These are phyloP conservation scores for Zaprionus ornatus DNA, from an alignment of 1,140 invertebrate species.

Conservation along the genomic window DNA sequence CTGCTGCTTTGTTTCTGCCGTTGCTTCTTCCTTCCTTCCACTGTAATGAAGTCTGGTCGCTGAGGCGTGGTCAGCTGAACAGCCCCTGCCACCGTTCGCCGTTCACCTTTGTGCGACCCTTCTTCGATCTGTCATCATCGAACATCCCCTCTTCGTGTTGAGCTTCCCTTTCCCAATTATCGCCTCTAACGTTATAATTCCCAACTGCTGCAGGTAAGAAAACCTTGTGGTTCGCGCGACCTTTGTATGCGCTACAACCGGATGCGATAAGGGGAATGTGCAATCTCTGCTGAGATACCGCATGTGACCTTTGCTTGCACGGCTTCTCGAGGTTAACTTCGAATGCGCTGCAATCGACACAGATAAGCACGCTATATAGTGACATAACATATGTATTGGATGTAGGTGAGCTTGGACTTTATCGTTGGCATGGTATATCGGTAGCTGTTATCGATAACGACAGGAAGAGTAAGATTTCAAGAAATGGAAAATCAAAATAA, in stretches of 20 bases:
- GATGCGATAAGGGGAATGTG: background rate
- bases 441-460: too few species aligned
- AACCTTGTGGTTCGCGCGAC: background rate
- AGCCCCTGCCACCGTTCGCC: slow-evolving; percentile 4
- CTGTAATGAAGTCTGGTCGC: slow-evolving; percentile 25
- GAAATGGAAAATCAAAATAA: too few species aligned
- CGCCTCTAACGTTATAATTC: background rate
- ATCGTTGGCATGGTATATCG: too few species aligned
- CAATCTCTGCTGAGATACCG: background rate
- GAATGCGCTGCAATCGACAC: background rate
- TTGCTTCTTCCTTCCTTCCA: slow-evolving; percentile 3
- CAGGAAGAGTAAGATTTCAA: too few species aligned
- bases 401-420: too few species aligned
- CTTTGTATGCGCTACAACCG: background rate
- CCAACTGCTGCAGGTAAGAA: slow-evolving; percentile 2
- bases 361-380: background rate
- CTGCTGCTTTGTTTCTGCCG: slow-evolving; percentile 22
- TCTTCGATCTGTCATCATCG: background rate
- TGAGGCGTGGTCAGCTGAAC: slow-evolving; percentile 53
- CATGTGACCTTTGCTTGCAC: background rate
- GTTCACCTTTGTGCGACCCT: background rate
- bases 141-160: background rate
- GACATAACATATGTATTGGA: too few species aligned
- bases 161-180: background rate
- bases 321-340: background rate